These are phyloP conservation scores for Xyrichtys novacula DNA, from an alignment of 2,797 vertebrate genomes.

Conservation along the genomic window DNA sequence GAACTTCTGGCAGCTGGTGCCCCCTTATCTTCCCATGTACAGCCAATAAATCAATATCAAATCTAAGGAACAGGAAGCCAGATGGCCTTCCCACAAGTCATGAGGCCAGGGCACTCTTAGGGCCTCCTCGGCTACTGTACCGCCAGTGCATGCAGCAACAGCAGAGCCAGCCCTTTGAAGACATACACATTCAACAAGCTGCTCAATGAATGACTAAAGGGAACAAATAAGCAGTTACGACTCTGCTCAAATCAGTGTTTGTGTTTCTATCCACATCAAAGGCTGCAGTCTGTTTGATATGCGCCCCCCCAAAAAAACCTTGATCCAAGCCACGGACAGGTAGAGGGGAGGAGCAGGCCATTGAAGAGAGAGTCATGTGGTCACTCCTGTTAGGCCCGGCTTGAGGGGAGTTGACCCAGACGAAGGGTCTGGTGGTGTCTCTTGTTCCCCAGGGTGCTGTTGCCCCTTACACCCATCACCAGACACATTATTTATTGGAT, in stretches of 20 bases:
- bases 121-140: slow-evolving; percentile 85
- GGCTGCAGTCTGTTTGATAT: slow-evolving; percentile 86
- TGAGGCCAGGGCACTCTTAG: slow-evolving; percentile 72
- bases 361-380: slow-evolving; percentile 78
- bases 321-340: slow-evolving; percentile 83
- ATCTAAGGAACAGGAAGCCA: slow-evolving; percentile 87
- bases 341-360: slow-evolving; percentile 83
- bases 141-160: slow-evolving; percentile 66
- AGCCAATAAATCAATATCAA: slow-evolving; percentile 91
- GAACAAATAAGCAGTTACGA: slow-evolving; percentile 91
- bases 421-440: slow-evolving; percentile 80
- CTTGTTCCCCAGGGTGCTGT: slow-evolving; percentile 79
- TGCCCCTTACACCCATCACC: slow-evolving; percentile 63
- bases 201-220: slow-evolving; percentile 89
- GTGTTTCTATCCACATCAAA: slow-evolving; percentile 89
- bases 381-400: slow-evolving; percentile 76
- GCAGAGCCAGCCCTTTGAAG: slow-evolving; percentile 84
- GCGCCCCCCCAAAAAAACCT: slow-evolving; percentile 82
- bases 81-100: slow-evolving; percentile 82
- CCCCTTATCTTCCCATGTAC: slow-evolving; percentile 84
- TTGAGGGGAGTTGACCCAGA: slow-evolving; percentile 83
- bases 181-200: slow-evolving; percentile 86
- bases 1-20: slow-evolving; percentile 82
- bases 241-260: slow-evolving; percentile 87
- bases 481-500: slow-evolving; percentile 68